phyloP scores from a whole-genome alignment of 2,113 vertebrate genomes.

The Bungarus multicinctus region DNA sequence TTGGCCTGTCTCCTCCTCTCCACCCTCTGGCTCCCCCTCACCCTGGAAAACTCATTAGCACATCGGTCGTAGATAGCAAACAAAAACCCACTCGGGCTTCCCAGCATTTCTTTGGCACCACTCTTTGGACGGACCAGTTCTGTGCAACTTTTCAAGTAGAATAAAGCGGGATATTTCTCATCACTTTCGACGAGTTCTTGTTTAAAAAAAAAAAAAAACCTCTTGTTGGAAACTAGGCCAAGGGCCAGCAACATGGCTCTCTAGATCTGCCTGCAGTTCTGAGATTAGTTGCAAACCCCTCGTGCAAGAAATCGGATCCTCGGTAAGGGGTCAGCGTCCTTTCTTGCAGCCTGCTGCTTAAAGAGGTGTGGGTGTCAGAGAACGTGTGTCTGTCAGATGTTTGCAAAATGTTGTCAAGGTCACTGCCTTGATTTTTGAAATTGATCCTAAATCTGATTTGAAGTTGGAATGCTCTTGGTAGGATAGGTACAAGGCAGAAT shows the following conservation, averaged over 20 bases:
- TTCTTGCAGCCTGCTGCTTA: neutral
- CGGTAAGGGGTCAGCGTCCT: neutral
- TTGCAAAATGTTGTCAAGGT: neutral
- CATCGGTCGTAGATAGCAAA: neutral
- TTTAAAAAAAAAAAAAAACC: neutral
- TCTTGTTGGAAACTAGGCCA: neutral
- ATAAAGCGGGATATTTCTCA: slow-evolving; percentile 62
- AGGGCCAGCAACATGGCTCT: neutral
- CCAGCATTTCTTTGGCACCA: neutral
- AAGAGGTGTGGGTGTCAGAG: neutral
- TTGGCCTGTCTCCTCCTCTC: neutral
- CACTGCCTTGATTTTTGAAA: neutral
- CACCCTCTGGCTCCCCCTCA: neutral
- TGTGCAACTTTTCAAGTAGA: slow-evolving; percentile 58
- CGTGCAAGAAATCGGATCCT: neutral
- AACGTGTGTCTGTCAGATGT: neutral
- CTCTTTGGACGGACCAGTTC: slow-evolving; percentile 53
- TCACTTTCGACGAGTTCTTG: slow-evolving; percentile 35
- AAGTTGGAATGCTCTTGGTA: neutral
- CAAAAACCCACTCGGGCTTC: neutral
- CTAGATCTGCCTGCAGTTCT: neutral
- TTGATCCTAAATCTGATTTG: neutral
- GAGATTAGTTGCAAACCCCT: neutral
- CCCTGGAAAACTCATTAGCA: neutral
- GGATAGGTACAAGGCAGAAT: neutral